A percentile compares a stretch with the other conserved stretches of the same genome.
These are phyloP conservation scores for Proctacanthus coquilletti DNA, from an alignment of 1,140 invertebrate genomes.

Conservation along the genomic window DNA sequence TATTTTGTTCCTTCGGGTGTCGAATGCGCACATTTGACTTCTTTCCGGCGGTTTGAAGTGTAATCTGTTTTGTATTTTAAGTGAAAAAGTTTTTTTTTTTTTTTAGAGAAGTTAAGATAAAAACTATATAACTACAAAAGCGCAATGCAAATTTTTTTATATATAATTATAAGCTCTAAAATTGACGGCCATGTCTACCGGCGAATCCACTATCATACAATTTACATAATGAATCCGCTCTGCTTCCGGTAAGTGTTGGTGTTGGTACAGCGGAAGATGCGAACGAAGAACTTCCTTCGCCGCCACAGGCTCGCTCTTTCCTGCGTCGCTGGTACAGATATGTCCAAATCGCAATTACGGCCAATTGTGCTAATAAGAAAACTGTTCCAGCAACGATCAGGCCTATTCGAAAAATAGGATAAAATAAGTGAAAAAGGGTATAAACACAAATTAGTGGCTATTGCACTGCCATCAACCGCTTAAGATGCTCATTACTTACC, in stretches of 20 bases:
- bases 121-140: background rate
- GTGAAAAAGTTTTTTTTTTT: no score
- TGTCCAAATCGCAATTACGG: conserved; percentile 67
- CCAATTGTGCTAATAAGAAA: conserved; percentile 66
- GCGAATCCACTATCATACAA: conserved; percentile 60
- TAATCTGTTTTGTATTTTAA: no score
- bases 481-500: conserved; percentile 12
- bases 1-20: no score
- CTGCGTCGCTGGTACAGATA: conserved; percentile 67
- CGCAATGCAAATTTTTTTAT: background rate
- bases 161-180: conserved; percentile 38
- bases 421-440: background rate
- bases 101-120: no score
- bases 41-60: no score
- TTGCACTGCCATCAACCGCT: background rate
- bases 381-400: conserved; percentile 65
- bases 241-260: conserved; percentile 23
- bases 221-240: conserved; percentile 64
- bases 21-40: no score
- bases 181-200: conserved; percentile 55
- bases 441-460: background rate
- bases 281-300: conserved; percentile 9
- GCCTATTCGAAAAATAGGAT: conserved; percentile 35
- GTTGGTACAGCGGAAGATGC: conserved; percentile 6
- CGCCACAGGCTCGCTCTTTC: conserved; percentile 14